Conservation (phyloP, 2,888 invertebrate genomes). For the Drosophila koepferae region DNA sequence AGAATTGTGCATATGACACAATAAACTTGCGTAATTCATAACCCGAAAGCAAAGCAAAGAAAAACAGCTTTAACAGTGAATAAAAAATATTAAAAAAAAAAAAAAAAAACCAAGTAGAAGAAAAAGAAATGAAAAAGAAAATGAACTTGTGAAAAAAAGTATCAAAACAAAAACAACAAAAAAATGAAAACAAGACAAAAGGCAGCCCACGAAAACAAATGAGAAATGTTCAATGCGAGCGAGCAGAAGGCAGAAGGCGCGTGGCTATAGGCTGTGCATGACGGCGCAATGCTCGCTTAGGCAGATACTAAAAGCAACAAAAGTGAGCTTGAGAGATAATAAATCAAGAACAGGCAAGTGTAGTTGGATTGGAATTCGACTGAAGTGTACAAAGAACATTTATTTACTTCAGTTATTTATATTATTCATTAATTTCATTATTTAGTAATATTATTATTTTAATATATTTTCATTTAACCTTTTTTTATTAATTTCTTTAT, state of each 20-base stretch:
- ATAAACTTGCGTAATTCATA: conserved; percentile 52
- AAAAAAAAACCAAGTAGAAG: conserved; percentile 6
- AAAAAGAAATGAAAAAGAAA: conserved; percentile 32
- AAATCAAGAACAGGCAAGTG: rapidly evolving
- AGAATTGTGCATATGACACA: conserved; percentile 69
- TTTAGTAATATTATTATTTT: too few species aligned
- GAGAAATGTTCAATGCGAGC: conserved; percentile 15
- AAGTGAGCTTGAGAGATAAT: not conserved
- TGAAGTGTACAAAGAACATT: not conserved
- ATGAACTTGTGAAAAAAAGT: conserved; percentile 29
- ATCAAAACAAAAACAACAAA: not conserved
- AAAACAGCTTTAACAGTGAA: not conserved
- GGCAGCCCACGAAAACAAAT: conserved; percentile 56
- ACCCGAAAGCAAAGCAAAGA: conserved; percentile 4
- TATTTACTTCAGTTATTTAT: too few species aligned
- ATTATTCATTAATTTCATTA: too few species aligned
- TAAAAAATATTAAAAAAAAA: not conserved
- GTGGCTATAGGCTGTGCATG: not conserved
- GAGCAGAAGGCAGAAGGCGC: not conserved
- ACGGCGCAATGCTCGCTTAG: not conserved
- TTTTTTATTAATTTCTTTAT: too few species aligned
- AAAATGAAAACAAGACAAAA: conserved; percentile 37
- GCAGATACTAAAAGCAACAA: not conserved
- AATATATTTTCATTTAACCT: too few species aligned
- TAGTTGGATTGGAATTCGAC: too few species aligned